These are phyloP conservation scores for zebrafish (Danio rerio) DNA, from an alignment of 2,113 vertebrate genomes.

Conservation along the genomic window GRCz12tu NC_133182.1:73063501-73064000, in stretches of 20 bases:
- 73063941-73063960: too few species aligned
- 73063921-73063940: too few species aligned
- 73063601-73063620: constrained; percentile 24
- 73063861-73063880: too few species aligned
- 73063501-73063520: not conserved
- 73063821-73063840: too few species aligned
- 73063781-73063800: not conserved
- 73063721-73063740: not conserved
- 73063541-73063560: constrained; percentile 16
- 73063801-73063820: too few species aligned
- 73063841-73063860: too few species aligned
- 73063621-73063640: not conserved
- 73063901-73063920: too few species aligned
- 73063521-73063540: constrained; percentile 28
- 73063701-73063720: constrained; percentile 9
- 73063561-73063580: constrained; percentile 34
- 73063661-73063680: constrained; percentile 11
- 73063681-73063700: constrained; percentile 17
- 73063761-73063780: not conserved
- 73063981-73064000: too few species aligned
- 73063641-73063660: constrained; percentile 7
- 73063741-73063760: not conserved
- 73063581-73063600: constrained; percentile 22
- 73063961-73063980: too few species aligned
- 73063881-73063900: too few species aligned